phyloP scores from a whole-genome alignment of 2,113 vertebrate species.

The Lethenteron camtschaticum region DNA sequence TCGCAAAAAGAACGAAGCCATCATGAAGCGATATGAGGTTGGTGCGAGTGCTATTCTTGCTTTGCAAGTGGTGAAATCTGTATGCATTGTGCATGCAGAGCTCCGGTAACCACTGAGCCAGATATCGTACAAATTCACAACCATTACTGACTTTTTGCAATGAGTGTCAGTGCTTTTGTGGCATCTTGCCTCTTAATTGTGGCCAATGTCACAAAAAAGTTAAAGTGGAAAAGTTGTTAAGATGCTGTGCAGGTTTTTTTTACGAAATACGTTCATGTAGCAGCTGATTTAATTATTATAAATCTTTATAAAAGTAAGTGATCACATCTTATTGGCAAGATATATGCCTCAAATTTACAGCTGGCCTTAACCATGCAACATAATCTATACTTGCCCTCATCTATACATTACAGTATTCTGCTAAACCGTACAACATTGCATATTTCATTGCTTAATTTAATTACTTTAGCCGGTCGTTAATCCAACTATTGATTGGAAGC shows the following conservation, averaged over 20 bases:
- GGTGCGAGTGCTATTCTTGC: not conserved
- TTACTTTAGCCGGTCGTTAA: not conserved
- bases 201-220: not conserved
- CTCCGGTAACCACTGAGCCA: not conserved
- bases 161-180: not conserved
- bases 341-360: no score
- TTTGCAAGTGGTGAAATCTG: not conserved
- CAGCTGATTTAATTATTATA: no score
- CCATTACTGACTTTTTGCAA: not conserved
- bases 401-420: no score
- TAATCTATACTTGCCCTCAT: no score
- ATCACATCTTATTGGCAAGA: no score
- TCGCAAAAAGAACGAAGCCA: constrained; percentile 58
- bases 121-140: not conserved
- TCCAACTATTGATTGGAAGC: not conserved
- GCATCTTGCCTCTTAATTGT: not conserved
- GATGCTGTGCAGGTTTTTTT: no score
- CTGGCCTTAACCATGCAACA: no score
- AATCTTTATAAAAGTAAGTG: no score
- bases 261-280: no score
- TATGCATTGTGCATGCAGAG: not conserved
- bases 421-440: not conserved
- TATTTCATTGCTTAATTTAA: not conserved
- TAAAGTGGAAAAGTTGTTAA: no score
- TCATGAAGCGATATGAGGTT: constrained; percentile 60